These are phyloP conservation scores for Musca domestica DNA, from an alignment of 1,140 invertebrate genomes.

Conservation along the genomic window DNA sequence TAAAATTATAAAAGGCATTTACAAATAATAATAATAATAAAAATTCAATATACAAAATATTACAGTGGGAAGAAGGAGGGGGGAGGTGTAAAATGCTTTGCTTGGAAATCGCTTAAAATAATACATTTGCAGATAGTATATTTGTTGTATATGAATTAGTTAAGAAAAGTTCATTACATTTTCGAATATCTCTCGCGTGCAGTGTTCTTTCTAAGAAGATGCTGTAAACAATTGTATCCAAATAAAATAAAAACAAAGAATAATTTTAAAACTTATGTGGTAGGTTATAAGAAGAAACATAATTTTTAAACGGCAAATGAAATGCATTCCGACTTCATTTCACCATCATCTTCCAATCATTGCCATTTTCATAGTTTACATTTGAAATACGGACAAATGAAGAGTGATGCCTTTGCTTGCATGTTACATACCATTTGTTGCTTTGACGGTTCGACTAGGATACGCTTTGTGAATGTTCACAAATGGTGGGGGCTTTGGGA, in stretches of 20 bases:
- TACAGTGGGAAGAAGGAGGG: neutral
- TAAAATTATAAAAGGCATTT: neutral
- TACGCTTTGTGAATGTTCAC: slow-evolving; percentile 51
- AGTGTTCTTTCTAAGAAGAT: neutral
- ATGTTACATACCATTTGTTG: slow-evolving; percentile 52
- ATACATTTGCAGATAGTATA: neutral
- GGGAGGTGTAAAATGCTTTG: neutral
- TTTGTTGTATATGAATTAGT: neutral
- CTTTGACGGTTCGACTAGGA: slow-evolving; percentile 53
- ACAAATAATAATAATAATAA: neutral
- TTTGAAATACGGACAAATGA: neutral
- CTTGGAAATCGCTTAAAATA: neutral
- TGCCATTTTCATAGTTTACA: neutral
- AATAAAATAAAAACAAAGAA: slow-evolving; percentile 7
- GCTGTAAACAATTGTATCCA: slow-evolving; percentile 3
- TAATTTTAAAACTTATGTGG: slow-evolving; percentile 11
- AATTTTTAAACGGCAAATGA: slow-evolving; percentile 6
- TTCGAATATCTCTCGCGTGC: slow-evolving; percentile 7
- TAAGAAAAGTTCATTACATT: neutral
- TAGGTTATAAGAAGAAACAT: slow-evolving; percentile 9
- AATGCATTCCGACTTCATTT: slow-evolving; percentile 10
- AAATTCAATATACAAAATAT: slow-evolving; percentile 20
- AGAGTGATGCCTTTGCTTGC: neutral
- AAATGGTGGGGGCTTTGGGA: slow-evolving; percentile 52
- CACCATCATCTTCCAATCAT: too few species aligned